These are phyloP conservation scores for Gallinago paraguaiae DNA, from an alignment of 2,113 vertebrate genomes.

Conservation along the genomic window DNA sequence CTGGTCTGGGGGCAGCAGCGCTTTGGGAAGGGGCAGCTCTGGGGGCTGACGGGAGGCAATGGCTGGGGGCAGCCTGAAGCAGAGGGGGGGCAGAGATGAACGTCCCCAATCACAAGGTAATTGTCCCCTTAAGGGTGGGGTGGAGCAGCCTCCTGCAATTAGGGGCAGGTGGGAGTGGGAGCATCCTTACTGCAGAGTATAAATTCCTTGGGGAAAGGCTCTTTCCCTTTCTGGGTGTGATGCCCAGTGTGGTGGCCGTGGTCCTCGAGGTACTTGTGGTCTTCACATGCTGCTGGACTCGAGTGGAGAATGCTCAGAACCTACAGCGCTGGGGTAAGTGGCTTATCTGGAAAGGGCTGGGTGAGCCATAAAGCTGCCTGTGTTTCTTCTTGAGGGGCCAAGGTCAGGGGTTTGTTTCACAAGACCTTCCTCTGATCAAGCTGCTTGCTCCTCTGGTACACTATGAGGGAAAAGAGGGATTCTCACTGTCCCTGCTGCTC, in stretches of 20 bases:
- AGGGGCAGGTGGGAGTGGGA: background rate
- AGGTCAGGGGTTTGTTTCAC: background rate
- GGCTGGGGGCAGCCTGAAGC: background rate
- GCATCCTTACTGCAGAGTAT: background rate
- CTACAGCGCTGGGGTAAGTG: background rate
- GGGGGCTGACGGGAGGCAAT: background rate
- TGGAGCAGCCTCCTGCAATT: background rate
- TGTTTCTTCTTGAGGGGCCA: background rate
- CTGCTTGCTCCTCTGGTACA: background rate
- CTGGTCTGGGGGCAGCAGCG: fast-evolving
- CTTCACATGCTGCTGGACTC: background rate
- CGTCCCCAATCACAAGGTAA: fast-evolving
- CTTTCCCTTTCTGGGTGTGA: fast-evolving
- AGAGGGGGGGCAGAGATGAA: too few relatives aligned
- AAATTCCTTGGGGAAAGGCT: background rate
- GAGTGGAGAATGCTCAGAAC: fast-evolving
- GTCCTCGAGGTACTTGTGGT: fast-evolving
- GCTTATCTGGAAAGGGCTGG: background rate
- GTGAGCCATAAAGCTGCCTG: fast-evolving
- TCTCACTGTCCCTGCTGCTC: background rate
- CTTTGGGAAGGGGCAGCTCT: background rate
- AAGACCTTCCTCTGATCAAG: background rate
- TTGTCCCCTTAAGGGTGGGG: background rate
- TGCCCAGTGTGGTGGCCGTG: fast-evolving
- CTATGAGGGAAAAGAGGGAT: background rate